Evolutionary conservation across 1,140 invertebrate genomes (phyloP).

Genomic region (Plodia interpunctella): DNA sequence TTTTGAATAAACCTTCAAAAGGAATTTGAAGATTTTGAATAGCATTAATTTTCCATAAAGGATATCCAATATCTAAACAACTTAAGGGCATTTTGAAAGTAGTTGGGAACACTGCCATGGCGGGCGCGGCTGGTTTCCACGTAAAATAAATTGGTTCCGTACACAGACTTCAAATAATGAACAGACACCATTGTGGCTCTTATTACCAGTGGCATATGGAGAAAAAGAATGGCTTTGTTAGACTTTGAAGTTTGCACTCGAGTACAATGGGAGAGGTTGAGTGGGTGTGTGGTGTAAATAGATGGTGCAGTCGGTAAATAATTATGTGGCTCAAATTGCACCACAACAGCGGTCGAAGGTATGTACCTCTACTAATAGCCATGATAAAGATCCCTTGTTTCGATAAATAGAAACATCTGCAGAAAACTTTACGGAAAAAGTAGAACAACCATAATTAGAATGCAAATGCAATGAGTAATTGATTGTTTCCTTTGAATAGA

Average conservation of each 20-base stretch:
- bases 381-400: too few relatives aligned
- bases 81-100: neutral
- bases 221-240: neutral
- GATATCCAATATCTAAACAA: too few relatives aligned
- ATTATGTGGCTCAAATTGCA: too few relatives aligned
- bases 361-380: too few relatives aligned
- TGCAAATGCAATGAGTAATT: too few relatives aligned
- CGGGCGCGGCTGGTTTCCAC: neutral
- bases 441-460: too few relatives aligned
- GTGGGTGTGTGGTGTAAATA: slow-evolving; percentile 6
- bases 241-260: neutral
- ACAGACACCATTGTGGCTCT: neutral
- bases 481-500: too few relatives aligned
- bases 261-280: neutral
- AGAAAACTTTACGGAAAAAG: too few relatives aligned
- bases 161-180: neutral
- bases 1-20: too few relatives aligned
- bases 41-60: too few relatives aligned
- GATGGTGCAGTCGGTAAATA: neutral
- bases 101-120: neutral
- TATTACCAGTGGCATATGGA: neutral
- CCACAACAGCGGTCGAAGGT: too few relatives aligned
- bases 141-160: slow-evolving; percentile 2
- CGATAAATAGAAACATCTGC: too few relatives aligned
- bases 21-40: neutral